A percentile compares a stretch with the other conserved stretches of the same genome.
Conservation (phyloP, 2,888 invertebrate genomes). For the Ornithoptera alexandrae region DNA sequence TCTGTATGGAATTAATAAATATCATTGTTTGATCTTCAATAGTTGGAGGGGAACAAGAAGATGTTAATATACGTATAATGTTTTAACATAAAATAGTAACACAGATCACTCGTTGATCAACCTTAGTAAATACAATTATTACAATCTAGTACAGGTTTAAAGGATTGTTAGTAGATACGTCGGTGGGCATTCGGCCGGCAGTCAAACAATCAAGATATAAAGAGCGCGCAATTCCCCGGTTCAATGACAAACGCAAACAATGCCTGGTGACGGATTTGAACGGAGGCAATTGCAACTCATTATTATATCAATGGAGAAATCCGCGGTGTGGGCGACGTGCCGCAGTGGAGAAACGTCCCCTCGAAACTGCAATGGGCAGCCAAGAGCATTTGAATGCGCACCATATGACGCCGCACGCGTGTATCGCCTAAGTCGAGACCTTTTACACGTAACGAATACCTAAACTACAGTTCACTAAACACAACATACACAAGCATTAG, state of each 20-base stretch:
- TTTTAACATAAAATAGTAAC: not conserved
- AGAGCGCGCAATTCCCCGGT: constrained; percentile 54
- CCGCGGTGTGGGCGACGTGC: constrained; percentile 59
- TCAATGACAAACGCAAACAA: constrained; percentile 70
- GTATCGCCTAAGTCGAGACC: constrained; percentile 32
- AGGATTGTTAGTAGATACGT: constrained; percentile 26
- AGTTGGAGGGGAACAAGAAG: too few relatives aligned
- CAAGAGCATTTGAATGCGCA: constrained; percentile 56
- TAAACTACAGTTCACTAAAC: constrained; percentile 12
- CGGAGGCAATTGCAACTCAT: constrained; percentile 59
- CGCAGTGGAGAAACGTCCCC: constrained; percentile 52
- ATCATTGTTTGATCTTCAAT: too few relatives aligned
- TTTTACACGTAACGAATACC: constrained; percentile 28
- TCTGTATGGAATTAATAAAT: too few relatives aligned
- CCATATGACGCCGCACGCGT: constrained; percentile 35
- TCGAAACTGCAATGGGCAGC: constrained; percentile 44
- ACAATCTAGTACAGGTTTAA: not conserved
- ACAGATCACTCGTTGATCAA: not conserved
- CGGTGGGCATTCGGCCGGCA: constrained; percentile 41
- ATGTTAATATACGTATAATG: too few relatives aligned
- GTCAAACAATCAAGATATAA: constrained; percentile 46
- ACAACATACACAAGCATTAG: not conserved
- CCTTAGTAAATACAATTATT: not conserved
- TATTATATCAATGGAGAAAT: constrained; percentile 73
- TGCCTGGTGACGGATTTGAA: constrained; percentile 51